phyloP scores from a whole-genome alignment of 2,797 vertebrate genomes.

The Sebastes minor region DNA sequence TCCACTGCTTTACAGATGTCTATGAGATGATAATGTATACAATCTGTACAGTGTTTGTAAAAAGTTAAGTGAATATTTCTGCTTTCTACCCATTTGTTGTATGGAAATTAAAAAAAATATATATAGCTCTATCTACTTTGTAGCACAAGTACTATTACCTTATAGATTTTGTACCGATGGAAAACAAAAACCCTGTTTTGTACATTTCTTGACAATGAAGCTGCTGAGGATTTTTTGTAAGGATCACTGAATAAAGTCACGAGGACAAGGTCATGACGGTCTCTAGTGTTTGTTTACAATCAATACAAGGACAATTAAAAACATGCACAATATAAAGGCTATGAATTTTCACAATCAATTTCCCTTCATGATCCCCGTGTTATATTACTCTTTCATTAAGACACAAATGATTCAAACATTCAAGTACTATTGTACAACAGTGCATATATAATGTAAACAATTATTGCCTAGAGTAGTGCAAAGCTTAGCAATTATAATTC shows the following conservation, averaged over 20 bases:
- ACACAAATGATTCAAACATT: slow-evolving; percentile 2
- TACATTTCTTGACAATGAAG: slow-evolving; percentile 62
- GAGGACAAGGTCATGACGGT: slow-evolving; percentile 30
- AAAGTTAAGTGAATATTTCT: slow-evolving; percentile 52
- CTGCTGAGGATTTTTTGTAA: slow-evolving; percentile 61
- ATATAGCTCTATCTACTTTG: slow-evolving; percentile 58
- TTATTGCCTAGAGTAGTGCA: slow-evolving; percentile 21
- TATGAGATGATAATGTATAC: slow-evolving; percentile 54
- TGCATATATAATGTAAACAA: slow-evolving; percentile 43
- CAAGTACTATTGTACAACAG: neutral
- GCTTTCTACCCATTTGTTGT: slow-evolving; percentile 69
- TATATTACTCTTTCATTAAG: neutral
- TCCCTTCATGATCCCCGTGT: slow-evolving; percentile 6
- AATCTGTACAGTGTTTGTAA: slow-evolving; percentile 72
- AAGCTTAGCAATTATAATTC: neutral
- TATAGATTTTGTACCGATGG: slow-evolving; percentile 75
- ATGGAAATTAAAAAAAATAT: slow-evolving; percentile 31
- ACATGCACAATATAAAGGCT: neutral
- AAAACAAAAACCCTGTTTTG: slow-evolving; percentile 64
- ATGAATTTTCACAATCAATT: neutral
- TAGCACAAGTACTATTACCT: slow-evolving; percentile 69
- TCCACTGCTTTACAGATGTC: slow-evolving; percentile 55
- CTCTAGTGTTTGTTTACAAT: slow-evolving; percentile 26
- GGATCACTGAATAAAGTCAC: slow-evolving; percentile 63
- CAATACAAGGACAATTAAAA: neutral